A percentile compares a stretch with the other conserved stretches of the same genome.
phyloP scores from a whole-genome alignment of 35 echinoderm and acorn worm species.

The Amphiura filiformis region DNA sequence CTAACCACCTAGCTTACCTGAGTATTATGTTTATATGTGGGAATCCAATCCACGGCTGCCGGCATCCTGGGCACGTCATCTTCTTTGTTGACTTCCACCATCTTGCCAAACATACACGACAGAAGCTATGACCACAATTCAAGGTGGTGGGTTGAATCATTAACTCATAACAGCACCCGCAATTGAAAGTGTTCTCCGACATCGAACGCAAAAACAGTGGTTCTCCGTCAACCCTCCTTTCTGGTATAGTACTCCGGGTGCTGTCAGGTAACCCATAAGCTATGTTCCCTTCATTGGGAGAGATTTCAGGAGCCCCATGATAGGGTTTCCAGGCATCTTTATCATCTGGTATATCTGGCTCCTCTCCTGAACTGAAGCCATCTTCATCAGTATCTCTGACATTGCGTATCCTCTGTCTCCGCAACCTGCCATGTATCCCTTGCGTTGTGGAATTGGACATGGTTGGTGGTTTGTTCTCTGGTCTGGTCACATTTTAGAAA shows the following conservation, averaged over 20 bases:
- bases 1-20: too few species aligned
- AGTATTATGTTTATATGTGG: slow-evolving; percentile 93
- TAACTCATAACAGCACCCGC: slow-evolving; percentile 92
- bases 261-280: not conserved
- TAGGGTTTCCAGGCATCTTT: not conserved
- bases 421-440: too few species aligned
- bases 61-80: slow-evolving; percentile 83
- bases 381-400: too few species aligned
- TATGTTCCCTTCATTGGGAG: not conserved
- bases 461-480: too few species aligned
- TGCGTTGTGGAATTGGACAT: too few species aligned
- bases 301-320: not conserved
- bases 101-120: slow-evolving; percentile 84
- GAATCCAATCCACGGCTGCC: slow-evolving; percentile 91
- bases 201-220: not conserved
- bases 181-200: slow-evolving; percentile 68
- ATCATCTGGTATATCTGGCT: not conserved
- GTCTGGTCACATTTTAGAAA: too few species aligned
- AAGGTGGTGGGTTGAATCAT: slow-evolving; percentile 95
- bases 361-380: not conserved
- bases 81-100: slow-evolving; percentile 89
- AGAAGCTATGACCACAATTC: slow-evolving; percentile 95
- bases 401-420: too few species aligned
- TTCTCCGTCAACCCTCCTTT: not conserved
- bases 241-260: not conserved